Base-by-base conservation (phyloP, 2,797 vertebrate species). In the Sebastes diploproa region DNA sequence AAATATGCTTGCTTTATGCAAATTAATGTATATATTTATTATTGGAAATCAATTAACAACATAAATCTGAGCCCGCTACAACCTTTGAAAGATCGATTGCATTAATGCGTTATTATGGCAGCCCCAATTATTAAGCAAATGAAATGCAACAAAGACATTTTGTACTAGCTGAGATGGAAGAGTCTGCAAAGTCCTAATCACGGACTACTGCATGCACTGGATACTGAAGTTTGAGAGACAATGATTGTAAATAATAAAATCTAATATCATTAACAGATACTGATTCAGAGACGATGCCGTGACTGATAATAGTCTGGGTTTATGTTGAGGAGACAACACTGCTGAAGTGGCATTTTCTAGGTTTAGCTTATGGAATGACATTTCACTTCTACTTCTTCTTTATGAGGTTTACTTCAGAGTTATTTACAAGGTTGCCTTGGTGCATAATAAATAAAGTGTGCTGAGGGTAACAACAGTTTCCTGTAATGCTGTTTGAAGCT, bases 341-440 rank as follows among this genome's bases (percentile, higher is more conserved):
- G 75, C 75, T 78, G 60, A 81, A 29, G 38, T 3, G 18, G 65
- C 63, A 12, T 20, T 68, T 54, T 68, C 5, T 55, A 2, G 5
- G 20, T 54, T 32, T 10, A 66, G 14, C 20, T 30, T 27, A 36
- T 5, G 16, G 52, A 29, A 25, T 25, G 2, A 25, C n/a, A 7
- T 54, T 72, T 36, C 5, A 29, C 42, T 74, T 79, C 56, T 75
- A 42, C 42, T 66, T 83, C 46, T 77, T 80, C 55, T 82, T 61
- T 23, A 5, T 27, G 55, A 67, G 30, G 20, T 34, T 64, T 8
- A 54, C 30, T 54, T 68, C 55, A 54, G 22, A 29, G 13, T 64
- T 78, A 59, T 78, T 71, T 59, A 54, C 27, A 63, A 11, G 36
- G 76, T 55, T 67, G 22, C 56, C 27, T 30, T 30, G 52, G 62